Evolutionary conservation across 2,797 vertebrate genomes (phyloP), one percentile per base, ranked within the genome.

Genomic region (Cynodonichthys magdalenae): DNA sequence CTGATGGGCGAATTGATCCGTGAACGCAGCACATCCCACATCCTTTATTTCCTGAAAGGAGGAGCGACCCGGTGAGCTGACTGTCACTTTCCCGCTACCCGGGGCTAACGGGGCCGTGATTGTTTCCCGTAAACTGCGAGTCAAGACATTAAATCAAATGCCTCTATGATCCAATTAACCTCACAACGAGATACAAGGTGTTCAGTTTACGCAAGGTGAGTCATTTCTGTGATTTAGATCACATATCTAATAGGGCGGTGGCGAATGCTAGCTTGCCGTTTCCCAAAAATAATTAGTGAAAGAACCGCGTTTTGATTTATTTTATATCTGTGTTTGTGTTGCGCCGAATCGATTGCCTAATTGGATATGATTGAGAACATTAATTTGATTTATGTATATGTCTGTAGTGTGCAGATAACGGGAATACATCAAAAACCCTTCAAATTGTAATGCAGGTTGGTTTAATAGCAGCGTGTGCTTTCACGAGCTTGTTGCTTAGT

Each of bases 91-190:
- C 58, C 58, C 4, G 47, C 51, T 18, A 49, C 56, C 59, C 36
- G 36, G 50, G 51, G 55, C 48, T 20, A 15, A 62, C 24, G 20
- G 24, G 15, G 20, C 56, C 61, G 52, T 8, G 41, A 48, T 44
- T n/a, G 27, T 27, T 27, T 77, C 42, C 53, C 44, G 63, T 73
- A 58, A 82, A 58, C 27, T 53, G 68, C 42, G 44, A 67, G 59
- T 66, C 49, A 61, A 68, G 76, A 69, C 56, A 15, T 63, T 10
- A 3, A 66, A 75, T 74, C 76, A 66, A 73, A 83, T 83, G 89
- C 85, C 85, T 91, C 88, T 92, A 92, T 92, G 92, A 83, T 83
- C 90, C 91, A 87, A 75, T 63, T 59, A 82, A 73, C 63, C 59
- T 15, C 5, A 71, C 86, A 59, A 63, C 82, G 83, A 62, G 69